These are phyloP conservation scores for Eupeodes latifasciatus DNA, from an alignment of 2,888 invertebrate species.

Conservation along the genomic window DNA sequence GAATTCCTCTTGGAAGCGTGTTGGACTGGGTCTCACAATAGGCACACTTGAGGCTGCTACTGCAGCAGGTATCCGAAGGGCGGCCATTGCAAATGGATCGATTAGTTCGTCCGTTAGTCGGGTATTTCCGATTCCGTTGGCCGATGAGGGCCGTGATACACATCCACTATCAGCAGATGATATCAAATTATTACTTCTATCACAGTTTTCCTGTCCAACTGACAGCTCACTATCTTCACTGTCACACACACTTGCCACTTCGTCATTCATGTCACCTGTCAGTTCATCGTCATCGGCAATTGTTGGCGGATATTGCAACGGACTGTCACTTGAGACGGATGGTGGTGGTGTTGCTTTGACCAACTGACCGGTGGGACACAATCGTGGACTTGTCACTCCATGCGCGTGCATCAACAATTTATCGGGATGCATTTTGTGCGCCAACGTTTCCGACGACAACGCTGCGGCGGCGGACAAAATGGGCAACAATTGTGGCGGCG, in stretches of 20 bases:
- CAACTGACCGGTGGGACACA: conserved; percentile 74
- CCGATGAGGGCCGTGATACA: conserved; percentile 74
- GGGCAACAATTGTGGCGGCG: conserved; percentile 69
- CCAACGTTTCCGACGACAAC: conserved; percentile 58
- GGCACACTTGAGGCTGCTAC: conserved; percentile 53
- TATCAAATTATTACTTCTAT: conserved; percentile 72
- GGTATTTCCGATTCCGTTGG: conserved; percentile 24
- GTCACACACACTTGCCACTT: conserved; percentile 87
- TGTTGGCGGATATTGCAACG: conserved; percentile 43
- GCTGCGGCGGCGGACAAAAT: conserved; percentile 63
- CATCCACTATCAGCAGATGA: conserved; percentile 60
- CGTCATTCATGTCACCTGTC: conserved; percentile 78
- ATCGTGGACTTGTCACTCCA: conserved; percentile 81
- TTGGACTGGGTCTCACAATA: conserved; percentile 78
- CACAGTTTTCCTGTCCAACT: conserved; percentile 89
- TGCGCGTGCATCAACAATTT: conserved; percentile 81
- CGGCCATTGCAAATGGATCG: conserved; percentile 78
- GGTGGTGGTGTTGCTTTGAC: conserved; percentile 53
- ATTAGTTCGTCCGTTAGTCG: conserved; percentile 45
- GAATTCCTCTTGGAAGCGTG: conserved; percentile 83
- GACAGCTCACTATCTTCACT: conserved; percentile 92
- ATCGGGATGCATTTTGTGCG: conserved; percentile 82
- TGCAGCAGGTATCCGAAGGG: conserved; percentile 78
- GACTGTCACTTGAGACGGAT: conserved; percentile 29
- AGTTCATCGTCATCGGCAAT: conserved; percentile 75